phyloP scores from a whole-genome alignment of 1,140 invertebrate genomes.

The Aphelinus certus region DNA sequence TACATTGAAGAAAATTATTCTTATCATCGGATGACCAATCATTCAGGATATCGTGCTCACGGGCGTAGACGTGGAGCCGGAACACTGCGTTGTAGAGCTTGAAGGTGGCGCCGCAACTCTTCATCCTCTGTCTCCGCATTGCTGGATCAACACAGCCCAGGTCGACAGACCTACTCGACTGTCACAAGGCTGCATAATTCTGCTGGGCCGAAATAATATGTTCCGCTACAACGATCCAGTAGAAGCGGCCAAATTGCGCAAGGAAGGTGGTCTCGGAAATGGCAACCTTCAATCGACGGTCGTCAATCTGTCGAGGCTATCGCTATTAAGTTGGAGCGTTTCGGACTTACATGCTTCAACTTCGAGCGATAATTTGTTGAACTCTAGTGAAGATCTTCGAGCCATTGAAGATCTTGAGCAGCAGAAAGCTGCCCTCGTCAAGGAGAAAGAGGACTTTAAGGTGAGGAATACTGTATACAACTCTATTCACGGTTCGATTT shows the following conservation, averaged over 20 bases:
- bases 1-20: too few species aligned
- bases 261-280: conserved; percentile 71
- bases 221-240: conserved; percentile 93
- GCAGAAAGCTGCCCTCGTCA: conserved; percentile 64
- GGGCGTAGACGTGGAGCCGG: conserved; percentile 81
- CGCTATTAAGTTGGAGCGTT: conserved; percentile 84
- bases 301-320: conserved; percentile 83
- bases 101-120: conserved; percentile 80
- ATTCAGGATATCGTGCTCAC: conserved; percentile 80
- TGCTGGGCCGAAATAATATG: conserved; percentile 89
- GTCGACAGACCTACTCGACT: conserved; percentile 79
- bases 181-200: conserved; percentile 84
- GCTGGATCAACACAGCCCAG: conserved; percentile 84
- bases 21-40: neutral
- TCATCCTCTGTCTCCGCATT: conserved; percentile 78
- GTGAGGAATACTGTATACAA: conserved; percentile 40
- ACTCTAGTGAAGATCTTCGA: conserved; percentile 62
- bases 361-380: conserved; percentile 76
- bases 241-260: conserved; percentile 85
- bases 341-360: conserved; percentile 78
- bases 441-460: conserved; percentile 64
- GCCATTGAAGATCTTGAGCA: conserved; percentile 63
- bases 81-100: conserved; percentile 85
- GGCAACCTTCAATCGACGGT: conserved; percentile 69
- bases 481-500: neutral